Evolutionary conservation across 2,113 vertebrate species (phyloP).

Genomic region (Scortum barcoo): DNA sequence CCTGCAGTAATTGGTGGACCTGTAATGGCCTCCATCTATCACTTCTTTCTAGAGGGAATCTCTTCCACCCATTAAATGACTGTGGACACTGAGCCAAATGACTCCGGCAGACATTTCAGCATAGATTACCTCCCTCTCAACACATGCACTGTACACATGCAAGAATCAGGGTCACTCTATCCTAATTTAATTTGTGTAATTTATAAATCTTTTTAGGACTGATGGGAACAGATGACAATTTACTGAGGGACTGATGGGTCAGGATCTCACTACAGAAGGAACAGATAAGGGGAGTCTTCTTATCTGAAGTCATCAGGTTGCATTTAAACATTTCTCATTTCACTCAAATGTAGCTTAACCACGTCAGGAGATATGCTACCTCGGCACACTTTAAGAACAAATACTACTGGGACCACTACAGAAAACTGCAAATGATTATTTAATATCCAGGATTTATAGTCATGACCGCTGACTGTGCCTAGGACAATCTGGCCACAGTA

Average conservation of each 20-base stretch:
- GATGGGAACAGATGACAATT: background rate
- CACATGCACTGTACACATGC: conserved; percentile 1
- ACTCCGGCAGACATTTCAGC: conserved; percentile 18
- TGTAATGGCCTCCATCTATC: conserved; percentile 53
- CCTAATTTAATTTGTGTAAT: background rate
- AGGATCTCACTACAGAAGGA: background rate
- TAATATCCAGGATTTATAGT: no score
- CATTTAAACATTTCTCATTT: no score
- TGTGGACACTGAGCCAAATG: conserved; percentile 24
- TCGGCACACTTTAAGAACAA: no score
- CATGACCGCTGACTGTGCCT: no score
- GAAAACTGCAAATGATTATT: no score
- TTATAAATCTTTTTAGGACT: background rate
- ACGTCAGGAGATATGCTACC: no score
- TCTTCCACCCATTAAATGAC: conserved; percentile 13
- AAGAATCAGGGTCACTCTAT: background rate
- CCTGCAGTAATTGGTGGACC: conserved; percentile 13
- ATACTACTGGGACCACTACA: no score
- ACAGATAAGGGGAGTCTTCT: background rate
- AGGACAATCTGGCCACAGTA: no score
- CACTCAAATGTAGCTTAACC: no score
- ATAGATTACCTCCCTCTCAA: conserved; percentile 15
- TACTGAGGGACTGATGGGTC: background rate
- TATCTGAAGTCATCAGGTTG: background rate
- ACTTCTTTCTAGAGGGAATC: conserved; percentile 18